Percentiles rank a stretch among this genome's conserved stretches.
phyloP scores from a whole-genome alignment of 2,797 vertebrate genomes.

The Eulemur mongoz region DNA sequence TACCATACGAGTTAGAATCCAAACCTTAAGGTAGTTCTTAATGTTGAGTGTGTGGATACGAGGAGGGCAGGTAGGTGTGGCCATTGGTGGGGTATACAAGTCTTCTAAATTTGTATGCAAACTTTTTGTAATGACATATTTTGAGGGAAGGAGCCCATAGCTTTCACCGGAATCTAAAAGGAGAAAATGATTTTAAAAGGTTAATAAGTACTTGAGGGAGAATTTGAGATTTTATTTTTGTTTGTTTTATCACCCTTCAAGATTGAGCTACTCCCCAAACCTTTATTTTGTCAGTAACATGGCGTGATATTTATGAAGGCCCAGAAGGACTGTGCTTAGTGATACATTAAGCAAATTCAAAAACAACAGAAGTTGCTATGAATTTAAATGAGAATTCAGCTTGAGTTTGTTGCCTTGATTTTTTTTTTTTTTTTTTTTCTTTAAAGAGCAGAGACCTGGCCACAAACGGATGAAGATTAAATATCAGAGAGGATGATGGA shows the following conservation, averaged over 20 bases:
- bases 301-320: conserved; percentile 49
- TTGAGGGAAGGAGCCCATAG: neutral
- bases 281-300: conserved; percentile 45
- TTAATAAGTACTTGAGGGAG: conserved; percentile 56
- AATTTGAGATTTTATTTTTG: conserved; percentile 52
- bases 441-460: conserved; percentile 33
- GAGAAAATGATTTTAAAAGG: neutral
- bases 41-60: neutral
- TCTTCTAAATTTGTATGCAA: neutral
- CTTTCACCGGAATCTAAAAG: conserved; percentile 20
- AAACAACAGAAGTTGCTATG: conserved; percentile 29
- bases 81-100: neutral
- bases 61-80: neutral
- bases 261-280: neutral
- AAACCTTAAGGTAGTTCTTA: neutral
- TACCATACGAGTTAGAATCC: neutral
- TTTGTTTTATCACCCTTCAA: conserved; percentile 45
- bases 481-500: neutral
- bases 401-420: neutral
- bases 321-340: conserved; percentile 15
- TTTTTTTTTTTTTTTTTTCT: neutral
- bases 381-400: conserved; percentile 66
- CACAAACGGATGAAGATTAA: conserved; percentile 24
- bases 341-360: conserved; percentile 60
- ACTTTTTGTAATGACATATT: neutral